Evolutionary conservation across 2,113 vertebrate species (phyloP), one percentile per base, ranked within the genome.

Genomic region (Prochilodus magdalenae): DNA sequence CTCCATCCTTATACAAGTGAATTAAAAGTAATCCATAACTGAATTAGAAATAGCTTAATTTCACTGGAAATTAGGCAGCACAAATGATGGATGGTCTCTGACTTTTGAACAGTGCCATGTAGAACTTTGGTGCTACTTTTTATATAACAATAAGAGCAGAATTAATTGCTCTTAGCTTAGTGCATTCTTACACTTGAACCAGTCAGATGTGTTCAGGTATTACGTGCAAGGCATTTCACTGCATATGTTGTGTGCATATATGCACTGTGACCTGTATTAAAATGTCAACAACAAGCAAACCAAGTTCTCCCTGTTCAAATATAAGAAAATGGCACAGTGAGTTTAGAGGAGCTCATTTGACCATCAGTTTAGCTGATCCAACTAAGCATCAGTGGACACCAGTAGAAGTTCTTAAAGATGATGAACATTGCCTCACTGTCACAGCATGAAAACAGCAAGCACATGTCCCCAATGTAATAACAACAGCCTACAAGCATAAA

Each of bases 381-480:
- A 72, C 47, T 60, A 11, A 33, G 24, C 12, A 40, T 33, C n/a
- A n/a, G 49, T 22, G 30, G 49, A 40, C 18, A 74, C 22, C 44
- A 73, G 26, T 14, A 15, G 12, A 78, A n/a, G 29, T 66, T 74
- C 24, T 24, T 29, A 36, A 49, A 26, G 75, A 74, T 13, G 22
- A 18, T 62, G 40, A 79, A 51, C 60, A n/a, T 24, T 57, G 51
- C 70, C 59, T 67, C 30, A 30, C 10, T 60, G 11, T 27, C 29
- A 33, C 26, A 22, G 6, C 29, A 13, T 66, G 70, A 73, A 83
- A 73, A 59, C 59, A 47, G 26, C 70, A 84, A n/a, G 72, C 22
- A 57, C 70, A 79, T 70, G 66, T 40, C 20, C 36, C 36, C 26
- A 60, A 49, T 79, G 27, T 24, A 44, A 78, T 63, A 76, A 81